Evolutionary conservation across 2,113 vertebrate species (phyloP), one percentile per base, ranked within the genome.

Genomic region (Podarcis raffonei): DNA sequence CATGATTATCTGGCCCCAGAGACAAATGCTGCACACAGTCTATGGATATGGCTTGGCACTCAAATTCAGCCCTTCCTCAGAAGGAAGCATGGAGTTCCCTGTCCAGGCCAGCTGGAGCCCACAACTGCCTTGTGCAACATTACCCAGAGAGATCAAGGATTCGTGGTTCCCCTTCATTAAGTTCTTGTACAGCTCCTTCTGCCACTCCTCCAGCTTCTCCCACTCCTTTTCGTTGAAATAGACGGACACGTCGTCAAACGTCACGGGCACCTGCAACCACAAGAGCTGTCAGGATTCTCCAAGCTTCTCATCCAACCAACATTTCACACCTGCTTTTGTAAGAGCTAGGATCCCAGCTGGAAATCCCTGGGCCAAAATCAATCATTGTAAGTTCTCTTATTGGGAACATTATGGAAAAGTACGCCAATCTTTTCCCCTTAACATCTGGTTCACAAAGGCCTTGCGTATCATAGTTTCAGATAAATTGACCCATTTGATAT

Each of bases 111-210:
- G 25, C 39, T 13, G 27, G 57, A 13, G 22, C 4, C 57, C 79
- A 53, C 32, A 15, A 16, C 4, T 37, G 75, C 57, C 80, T 72
- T 75, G 74, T 35, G 69, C 12, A 0, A 84, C 84, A 84, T 97
- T 96, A 97, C 97, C 97, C 96, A 97, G 92, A 72, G 97, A 97
- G 79, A 97, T 95, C 80, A 97, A 92, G 6, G 97, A 97, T 81
- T 97, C 96, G 0, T 97, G 97, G 95, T 97, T 97, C 66, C 96
- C 97, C 84, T 97, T 93, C 97, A 97, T 97, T 89, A 97, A 96
- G 0, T 97, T 97, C 95, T 97, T 97, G 95, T 97, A 97, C 1
- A 97, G 96, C 89, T 97, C 97, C 94, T 97, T 97, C 95, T 97
- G 97, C 97, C 97, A 97, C 87, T 97, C 97, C 2, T 97, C 97